Conservation (phyloP, 35 echinoderm and acorn worm species). For the Apostichopus japonicus region DNA sequence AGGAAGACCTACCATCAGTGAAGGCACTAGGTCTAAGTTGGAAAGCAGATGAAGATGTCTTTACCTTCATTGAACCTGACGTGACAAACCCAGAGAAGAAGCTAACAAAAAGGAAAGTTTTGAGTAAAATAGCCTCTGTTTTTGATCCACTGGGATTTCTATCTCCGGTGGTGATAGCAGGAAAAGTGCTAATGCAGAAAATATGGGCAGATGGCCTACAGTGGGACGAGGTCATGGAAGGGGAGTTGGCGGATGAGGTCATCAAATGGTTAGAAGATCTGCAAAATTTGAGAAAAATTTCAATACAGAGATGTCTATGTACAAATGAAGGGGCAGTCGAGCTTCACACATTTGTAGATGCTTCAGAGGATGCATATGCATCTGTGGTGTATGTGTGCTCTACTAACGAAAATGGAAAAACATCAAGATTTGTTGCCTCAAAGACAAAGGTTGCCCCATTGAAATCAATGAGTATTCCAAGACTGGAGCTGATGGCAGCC, state of each 20-base stretch:
- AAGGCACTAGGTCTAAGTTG: not conserved
- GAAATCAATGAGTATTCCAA: conserved; percentile 48
- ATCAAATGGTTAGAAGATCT: conserved; percentile 27
- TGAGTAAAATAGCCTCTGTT: conserved; percentile 18
- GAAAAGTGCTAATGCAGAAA: conserved; percentile 47
- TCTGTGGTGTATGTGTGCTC: conserved; percentile 14
- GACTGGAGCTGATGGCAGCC: conserved; percentile 53
- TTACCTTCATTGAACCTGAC: not conserved
- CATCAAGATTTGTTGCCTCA: conserved; percentile 37
- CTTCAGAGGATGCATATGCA: conserved; percentile 42
- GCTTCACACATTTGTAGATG: conserved; percentile 54
- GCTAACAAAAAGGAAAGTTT: conserved; percentile 12
- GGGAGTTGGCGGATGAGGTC: no score
- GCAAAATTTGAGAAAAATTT: not conserved
- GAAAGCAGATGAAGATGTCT: not conserved
- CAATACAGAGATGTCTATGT: conserved; percentile 26
- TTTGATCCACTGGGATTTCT: conserved; percentile 57
- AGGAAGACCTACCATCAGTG: not conserved
- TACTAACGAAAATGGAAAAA: not conserved
- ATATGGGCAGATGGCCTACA: not conserved
- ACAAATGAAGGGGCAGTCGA: not conserved
- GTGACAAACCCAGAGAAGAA: no score
- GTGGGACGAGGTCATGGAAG: conserved; percentile 44
- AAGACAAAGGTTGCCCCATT: conserved; percentile 51
- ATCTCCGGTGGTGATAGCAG: not conserved